phyloP scores from a whole-genome alignment of 2,888 invertebrate genomes.

The Eilema caniola region DNA sequence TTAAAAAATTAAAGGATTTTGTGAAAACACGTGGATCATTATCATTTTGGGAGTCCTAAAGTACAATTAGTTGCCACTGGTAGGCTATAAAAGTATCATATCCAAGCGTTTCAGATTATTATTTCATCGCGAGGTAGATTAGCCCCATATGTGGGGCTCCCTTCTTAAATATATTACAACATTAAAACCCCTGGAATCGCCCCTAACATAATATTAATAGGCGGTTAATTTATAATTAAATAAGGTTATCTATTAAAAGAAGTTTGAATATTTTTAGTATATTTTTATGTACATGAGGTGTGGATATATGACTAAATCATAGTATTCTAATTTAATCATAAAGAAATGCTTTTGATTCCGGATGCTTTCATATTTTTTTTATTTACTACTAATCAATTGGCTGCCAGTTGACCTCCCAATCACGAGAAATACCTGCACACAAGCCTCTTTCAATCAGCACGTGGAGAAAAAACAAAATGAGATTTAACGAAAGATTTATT shows the following conservation, averaged over 20 bases:
- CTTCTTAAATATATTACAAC: slow-evolving; percentile 58
- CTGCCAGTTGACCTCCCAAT: no score
- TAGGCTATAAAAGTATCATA: slow-evolving; percentile 56
- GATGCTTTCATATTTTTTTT: no score
- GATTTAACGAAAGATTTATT: no score
- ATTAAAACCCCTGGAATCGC: slow-evolving; percentile 49
- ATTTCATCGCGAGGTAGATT: slow-evolving; percentile 57
- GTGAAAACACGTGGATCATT: slow-evolving; percentile 25
- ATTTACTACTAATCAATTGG: no score
- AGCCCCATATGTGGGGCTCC: slow-evolving; percentile 52
- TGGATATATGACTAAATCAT: no score
- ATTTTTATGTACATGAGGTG: no score
- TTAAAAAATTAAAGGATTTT: slow-evolving; percentile 4
- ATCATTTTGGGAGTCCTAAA: slow-evolving; percentile 41
- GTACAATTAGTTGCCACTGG: slow-evolving; percentile 49
- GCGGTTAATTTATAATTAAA: slow-evolving; percentile 28
- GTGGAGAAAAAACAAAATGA: no score
- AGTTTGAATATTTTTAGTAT: not conserved
- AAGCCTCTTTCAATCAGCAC: no score
- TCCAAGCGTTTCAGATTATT: slow-evolving; percentile 48
- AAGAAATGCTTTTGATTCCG: no score
- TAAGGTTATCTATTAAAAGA: slow-evolving; percentile 17
- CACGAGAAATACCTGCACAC: no score
- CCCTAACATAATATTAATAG: slow-evolving; percentile 41
- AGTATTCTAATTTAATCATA: no score